Percentiles rank a stretch among this genome's conserved stretches.
These are phyloP conservation scores for Ecdyonurus torrentis DNA, from an alignment of 2,888 invertebrate genomes.

Conservation along the genomic window DNA sequence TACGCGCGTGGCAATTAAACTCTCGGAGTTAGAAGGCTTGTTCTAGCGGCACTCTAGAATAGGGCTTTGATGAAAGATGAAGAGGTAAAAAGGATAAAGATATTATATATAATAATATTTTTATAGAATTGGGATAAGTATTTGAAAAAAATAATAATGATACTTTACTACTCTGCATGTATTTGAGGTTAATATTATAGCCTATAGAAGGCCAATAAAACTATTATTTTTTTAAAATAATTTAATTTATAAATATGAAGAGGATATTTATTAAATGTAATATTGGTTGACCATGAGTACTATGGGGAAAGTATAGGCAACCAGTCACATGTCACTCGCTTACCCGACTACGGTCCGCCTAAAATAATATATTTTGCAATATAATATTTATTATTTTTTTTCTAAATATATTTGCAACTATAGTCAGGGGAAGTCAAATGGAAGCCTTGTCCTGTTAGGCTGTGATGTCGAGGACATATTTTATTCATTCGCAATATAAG, in stretches of 20 bases:
- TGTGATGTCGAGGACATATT: not conserved
- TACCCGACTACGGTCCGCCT: not conserved
- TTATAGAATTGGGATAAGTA: no score
- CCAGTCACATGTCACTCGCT: conserved; percentile 1
- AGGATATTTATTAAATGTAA: not conserved
- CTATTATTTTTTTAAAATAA: no score
- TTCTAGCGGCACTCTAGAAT: not conserved
- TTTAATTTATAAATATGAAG: not conserved
- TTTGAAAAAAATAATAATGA: not conserved
- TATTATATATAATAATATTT: no score
- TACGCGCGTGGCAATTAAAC: no score
- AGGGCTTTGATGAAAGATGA: not conserved
- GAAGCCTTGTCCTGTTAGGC: not conserved
- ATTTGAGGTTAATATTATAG: not conserved
- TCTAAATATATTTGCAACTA: not conserved
- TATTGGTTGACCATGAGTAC: not conserved
- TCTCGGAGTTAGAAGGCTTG: not conserved
- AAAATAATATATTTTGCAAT: not conserved
- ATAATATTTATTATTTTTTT: not conserved
- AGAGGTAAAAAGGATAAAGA: no score
- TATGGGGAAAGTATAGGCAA: conserved; percentile 1
- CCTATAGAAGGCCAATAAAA: no score
- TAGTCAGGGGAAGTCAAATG: conserved; percentile 1
- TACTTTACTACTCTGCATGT: not conserved
- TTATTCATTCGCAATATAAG: not conserved